Base-by-base conservation (phyloP, 1,140 invertebrate species). In the Achatina immaculata region DNA sequence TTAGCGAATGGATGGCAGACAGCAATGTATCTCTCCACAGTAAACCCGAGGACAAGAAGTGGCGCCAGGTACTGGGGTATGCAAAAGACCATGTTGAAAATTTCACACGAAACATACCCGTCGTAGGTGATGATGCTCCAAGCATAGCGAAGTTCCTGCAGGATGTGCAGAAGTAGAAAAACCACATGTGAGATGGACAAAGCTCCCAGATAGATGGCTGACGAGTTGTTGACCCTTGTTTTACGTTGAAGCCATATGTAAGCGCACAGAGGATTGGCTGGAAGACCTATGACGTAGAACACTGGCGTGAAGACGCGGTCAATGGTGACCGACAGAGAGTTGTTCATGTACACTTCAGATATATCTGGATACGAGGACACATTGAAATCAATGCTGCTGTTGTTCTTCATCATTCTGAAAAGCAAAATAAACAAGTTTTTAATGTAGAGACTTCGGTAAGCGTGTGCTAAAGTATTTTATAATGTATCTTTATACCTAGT, bases 1-100 rank as follows among this genome's bases (percentile, higher is more conserved):
- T 1, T 92, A 80, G 94, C 93, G 34, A 98, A 93, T 0, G 97
- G 97, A 91, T 98, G 96, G 89, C 97, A 99, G 0, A 99, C 97
- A 1, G 97, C 97, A 58, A 99, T 95, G 92, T 97, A 99, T 69
- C 98, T 93, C 91, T 99, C 98, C 80, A 98, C 93, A 0, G 98
- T 99, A 45, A 99, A 98, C 1, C 96, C 96, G 36, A 92, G 84
- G 0, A 92, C 90, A 1, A 92, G 83, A 31, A 90, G 68, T 3
- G 90, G 90, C 0, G 90, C 90, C 48, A 91, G 76, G 81, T 90
- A 90, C 82, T 91, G 89, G 16, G 89, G 86, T 0, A 85, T 83
- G 45, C 88, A 81, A 80, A 87, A 91, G 24, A 90, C 71, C 14
- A 88, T 81, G 58, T 86, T 81, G 81, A 86, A 90, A 19, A 85